These are phyloP conservation scores for Oikopleura albicans DNA, from an alignment of 23 tunicate species.

Conservation along the genomic window DNA sequence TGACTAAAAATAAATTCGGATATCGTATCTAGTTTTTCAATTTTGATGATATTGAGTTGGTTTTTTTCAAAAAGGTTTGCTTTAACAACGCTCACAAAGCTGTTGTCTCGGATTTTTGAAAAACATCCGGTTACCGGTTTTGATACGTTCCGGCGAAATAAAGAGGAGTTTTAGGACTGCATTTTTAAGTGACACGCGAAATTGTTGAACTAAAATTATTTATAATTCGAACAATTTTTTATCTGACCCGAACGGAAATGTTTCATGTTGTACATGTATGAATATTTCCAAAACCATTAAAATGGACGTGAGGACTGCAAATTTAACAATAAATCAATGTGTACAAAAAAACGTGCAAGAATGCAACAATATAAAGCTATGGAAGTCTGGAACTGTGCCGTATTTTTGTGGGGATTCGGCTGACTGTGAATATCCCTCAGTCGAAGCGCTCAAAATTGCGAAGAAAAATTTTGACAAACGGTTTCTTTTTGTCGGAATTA, in stretches of 20 bases:
- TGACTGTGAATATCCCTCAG: conserved; percentile 34
- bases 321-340: conserved; percentile 57
- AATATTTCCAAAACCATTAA: neutral
- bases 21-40: no score
- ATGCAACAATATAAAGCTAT: conserved; percentile 34
- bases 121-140: no score
- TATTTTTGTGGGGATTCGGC: conserved; percentile 75
- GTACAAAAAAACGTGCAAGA: conserved; percentile 33
- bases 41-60: no score
- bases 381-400: conserved; percentile 47
- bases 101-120: no score
- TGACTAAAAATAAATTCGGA: no score
- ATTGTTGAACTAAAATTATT: no score
- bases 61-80: no score
- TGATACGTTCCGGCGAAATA: conserved; percentile 11
- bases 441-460: conserved; percentile 41
- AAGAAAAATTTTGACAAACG: conserved; percentile 43
- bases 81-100: no score
- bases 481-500: conserved; percentile 48
- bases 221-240: neutral
- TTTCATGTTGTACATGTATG: no score
- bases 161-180: neutral
- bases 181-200: no score
- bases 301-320: conserved; percentile 21
- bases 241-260: neutral